Evolutionary conservation across 2,113 vertebrate genomes (phyloP), one percentile per base, ranked within the genome.

Genomic region (Argyrosomus japonicus): DNA sequence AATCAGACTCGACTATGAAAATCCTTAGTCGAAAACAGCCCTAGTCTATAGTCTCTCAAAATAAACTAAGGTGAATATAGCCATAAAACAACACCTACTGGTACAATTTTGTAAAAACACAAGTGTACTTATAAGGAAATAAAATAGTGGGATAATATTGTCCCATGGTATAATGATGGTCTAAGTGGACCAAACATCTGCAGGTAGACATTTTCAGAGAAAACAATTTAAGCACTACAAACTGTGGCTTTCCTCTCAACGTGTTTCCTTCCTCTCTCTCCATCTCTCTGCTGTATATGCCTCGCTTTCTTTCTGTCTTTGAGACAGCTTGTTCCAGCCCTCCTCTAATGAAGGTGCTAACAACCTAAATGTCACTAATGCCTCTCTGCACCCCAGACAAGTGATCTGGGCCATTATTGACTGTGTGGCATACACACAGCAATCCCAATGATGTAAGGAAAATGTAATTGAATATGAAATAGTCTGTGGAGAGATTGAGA

Each of bases 401-500:
- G 85, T 68, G 72, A 82, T 87, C 43, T 65, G n/a, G 70, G 18
- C 47, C 54, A 78, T 91, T 91, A 90, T 93, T 92, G 90, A 91
- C 85, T 90, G 36, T 9, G 36, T 72, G 57, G 76, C 69, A 64
- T 65, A 80, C 76, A 68, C 79, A 61, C 76, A 80, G 75, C 69
- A 74, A 79, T 80, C 67, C 45, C 18, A 17, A 47, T 92, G 89
- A 95, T 92, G 83, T 89, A 81, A 77, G 83, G 75, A 62, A 74
- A 79, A 76, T 68, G 40, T 92, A 93, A 94, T 90, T 86, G 81
- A 92, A 94, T 89, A 81, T 90, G 83, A 91, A 94, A 85, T 43
- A 23, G 86, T 88, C 85, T 75, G 83, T 10, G 19, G 75, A 87
- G 75, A 84, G 85, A 91, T 83, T 43, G 87, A 88, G 82, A 86